These are phyloP conservation scores for Smittia aterrima DNA, from an alignment of 2,888 invertebrate species.

Conservation along the genomic window DNA sequence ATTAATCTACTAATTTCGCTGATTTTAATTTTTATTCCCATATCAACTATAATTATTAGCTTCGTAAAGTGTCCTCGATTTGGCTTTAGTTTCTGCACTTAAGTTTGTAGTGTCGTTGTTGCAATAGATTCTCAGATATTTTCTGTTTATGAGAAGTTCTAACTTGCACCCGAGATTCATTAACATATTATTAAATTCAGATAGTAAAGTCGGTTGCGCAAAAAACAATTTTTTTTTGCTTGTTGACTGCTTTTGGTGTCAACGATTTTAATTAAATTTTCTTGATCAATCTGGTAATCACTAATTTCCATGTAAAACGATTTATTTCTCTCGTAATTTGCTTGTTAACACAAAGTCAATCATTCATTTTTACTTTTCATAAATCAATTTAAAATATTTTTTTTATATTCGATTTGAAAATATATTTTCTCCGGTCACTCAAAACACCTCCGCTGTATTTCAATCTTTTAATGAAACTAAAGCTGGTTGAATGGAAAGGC, in stretches of 20 bases:
- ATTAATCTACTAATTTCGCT: slow-evolving; percentile 38
- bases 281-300: neutral
- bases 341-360: neutral
- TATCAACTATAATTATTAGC: slow-evolving; percentile 12
- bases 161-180: slow-evolving; percentile 28
- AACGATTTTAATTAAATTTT: neutral
- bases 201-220: neutral
- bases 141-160: slow-evolving; percentile 27
- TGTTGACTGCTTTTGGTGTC: neutral
- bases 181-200: slow-evolving; percentile 36
- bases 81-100: slow-evolving; percentile 14
- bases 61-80: neutral
- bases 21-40: slow-evolving; percentile 32
- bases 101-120: neutral
- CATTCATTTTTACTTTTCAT: neutral
- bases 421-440: neutral
- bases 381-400: neutral
- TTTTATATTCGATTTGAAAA: slow-evolving; percentile 16
- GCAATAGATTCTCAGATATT: slow-evolving; percentile 29
- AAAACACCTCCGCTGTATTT: slow-evolving; percentile 36
- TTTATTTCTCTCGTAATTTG: neutral
- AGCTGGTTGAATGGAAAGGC: slow-evolving; percentile 22
- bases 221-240: neutral
- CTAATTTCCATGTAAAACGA: neutral
- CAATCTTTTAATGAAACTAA: slow-evolving; percentile 34